A percentile compares a stretch with the other conserved stretches of the same genome.
Evolutionary conservation across 2,797 vertebrate species (phyloP).

Genomic region (Anolis apletophallus): DNA sequence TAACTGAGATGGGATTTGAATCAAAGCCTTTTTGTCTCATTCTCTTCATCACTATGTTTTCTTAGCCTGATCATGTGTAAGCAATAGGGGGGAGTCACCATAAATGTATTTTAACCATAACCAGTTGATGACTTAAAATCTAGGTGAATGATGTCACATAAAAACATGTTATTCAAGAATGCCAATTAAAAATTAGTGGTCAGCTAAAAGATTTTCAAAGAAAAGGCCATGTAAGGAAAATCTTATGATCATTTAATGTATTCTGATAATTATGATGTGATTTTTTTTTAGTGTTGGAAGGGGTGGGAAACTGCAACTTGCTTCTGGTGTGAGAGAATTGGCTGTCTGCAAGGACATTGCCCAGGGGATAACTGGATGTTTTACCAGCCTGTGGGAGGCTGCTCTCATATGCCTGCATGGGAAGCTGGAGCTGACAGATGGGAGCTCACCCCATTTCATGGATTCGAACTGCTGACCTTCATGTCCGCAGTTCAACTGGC

Average conservation of each 20-base stretch:
- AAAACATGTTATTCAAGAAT: background rate
- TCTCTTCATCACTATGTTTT: background rate
- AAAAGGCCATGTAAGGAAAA: background rate
- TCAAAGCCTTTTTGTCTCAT: background rate
- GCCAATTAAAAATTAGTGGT: background rate
- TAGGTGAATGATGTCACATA: background rate
- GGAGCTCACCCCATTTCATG: too few species aligned
- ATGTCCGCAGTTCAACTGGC: too few species aligned
- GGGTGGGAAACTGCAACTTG: too few species aligned
- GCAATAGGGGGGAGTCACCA: background rate
- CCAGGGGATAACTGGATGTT: too few species aligned
- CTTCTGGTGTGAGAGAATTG: too few species aligned
- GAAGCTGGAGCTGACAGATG: too few species aligned
- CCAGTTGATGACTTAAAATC: background rate
- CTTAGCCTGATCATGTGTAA: background rate
- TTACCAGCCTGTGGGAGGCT: too few species aligned
- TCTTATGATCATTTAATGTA: background rate
- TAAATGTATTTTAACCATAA: background rate
- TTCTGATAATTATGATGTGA: background rate
- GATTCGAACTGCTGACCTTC: too few species aligned
- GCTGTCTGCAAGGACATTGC: too few species aligned
- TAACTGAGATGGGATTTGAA: background rate
- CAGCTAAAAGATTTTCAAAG: background rate
- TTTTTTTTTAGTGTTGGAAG: too few species aligned
- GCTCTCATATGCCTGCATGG: too few species aligned